A percentile compares a stretch with the other conserved stretches of the same genome.
These are phyloP conservation scores for Nyctalus aviator DNA, from an alignment of 2,797 vertebrate genomes.

Conservation along the genomic window DNA sequence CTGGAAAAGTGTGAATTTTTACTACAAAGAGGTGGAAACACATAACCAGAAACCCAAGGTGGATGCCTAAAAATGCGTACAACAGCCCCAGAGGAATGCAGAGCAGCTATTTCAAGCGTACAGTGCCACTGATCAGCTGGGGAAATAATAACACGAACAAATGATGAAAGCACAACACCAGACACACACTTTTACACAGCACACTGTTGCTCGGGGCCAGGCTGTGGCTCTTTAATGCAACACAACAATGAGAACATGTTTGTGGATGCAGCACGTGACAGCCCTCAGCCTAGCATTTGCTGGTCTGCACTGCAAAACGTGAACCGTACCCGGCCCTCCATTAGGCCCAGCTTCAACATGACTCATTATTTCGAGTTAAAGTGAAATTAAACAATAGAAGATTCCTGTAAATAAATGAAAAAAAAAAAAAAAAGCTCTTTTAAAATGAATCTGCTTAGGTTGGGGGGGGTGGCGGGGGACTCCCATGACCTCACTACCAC, in stretches of 20 bases:
- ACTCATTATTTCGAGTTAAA: slow-evolving; percentile 74
- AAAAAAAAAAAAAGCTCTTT: slow-evolving; percentile 57
- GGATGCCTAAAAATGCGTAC: slow-evolving; percentile 67
- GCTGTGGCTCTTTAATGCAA: slow-evolving; percentile 66
- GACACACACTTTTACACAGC: slow-evolving; percentile 61
- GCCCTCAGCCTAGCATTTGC: slow-evolving; percentile 9
- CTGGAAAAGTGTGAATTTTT: slow-evolving; percentile 74
- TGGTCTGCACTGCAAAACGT: slow-evolving; percentile 13
- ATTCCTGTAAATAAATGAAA: slow-evolving; percentile 57
- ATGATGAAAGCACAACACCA: slow-evolving; percentile 58
- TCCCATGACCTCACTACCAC: slow-evolving; percentile 75
- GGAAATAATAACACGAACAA: slow-evolving; percentile 75
- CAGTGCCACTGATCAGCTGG: slow-evolving; percentile 64
- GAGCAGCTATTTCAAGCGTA: slow-evolving; percentile 72
- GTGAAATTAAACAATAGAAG: slow-evolving; percentile 68
- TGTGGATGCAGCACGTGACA: neutral
- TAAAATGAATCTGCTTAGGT: slow-evolving; percentile 71
- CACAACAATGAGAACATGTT: slow-evolving; percentile 45
- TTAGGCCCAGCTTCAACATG: slow-evolving; percentile 56
- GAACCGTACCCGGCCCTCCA: neutral
- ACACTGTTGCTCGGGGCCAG: slow-evolving; percentile 37
- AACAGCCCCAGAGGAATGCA: slow-evolving; percentile 72
- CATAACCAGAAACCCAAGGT: slow-evolving; percentile 65
- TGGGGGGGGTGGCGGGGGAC: neutral
- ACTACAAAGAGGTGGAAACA: slow-evolving; percentile 41